Conservation (phyloP, 2,888 invertebrate genomes). For the Apodemia mormo region DNA sequence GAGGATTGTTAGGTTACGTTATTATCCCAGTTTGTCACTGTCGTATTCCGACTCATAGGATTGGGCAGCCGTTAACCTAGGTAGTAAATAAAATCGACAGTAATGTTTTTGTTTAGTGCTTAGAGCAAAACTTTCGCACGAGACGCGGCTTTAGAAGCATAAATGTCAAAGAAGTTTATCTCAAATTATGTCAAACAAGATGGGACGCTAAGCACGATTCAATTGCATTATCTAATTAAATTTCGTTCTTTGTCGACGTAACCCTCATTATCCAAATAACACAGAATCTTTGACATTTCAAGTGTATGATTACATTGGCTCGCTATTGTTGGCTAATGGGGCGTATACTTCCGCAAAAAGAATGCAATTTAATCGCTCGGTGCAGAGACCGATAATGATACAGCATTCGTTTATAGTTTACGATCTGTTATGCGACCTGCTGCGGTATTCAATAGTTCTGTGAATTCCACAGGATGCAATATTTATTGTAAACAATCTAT, state of each 20-base stretch:
- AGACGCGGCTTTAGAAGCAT: not conserved
- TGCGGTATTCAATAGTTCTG: not conserved
- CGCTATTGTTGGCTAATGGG: not conserved
- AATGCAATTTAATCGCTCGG: not conserved
- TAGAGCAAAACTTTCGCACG: too few relatives aligned
- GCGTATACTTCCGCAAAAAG: not conserved
- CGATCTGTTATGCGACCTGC: not conserved
- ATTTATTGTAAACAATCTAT: too few relatives aligned
- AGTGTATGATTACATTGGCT: slow-evolving; percentile 8
- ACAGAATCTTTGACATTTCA: slow-evolving; percentile 7
- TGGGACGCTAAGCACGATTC: not conserved
- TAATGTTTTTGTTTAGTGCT: too few relatives aligned
- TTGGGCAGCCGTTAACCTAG: too few relatives aligned
- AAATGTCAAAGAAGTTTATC: not conserved
- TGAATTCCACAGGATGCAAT: too few relatives aligned
- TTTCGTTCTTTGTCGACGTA: not conserved
- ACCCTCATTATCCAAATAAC: slow-evolving; percentile 3
- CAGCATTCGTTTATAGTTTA: not conserved
- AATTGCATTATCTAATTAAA: slow-evolving; percentile 18
- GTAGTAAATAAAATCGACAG: too few relatives aligned
- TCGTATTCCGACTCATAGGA: too few relatives aligned
- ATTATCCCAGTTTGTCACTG: too few relatives aligned
- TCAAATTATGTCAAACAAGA: not conserved
- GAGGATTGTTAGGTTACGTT: too few relatives aligned
- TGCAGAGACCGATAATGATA: not conserved